A percentile compares a stretch with the other conserved stretches of the same genome.
These are phyloP conservation scores for Agrilus cyanescens DNA, from an alignment of 2,888 invertebrate genomes.

Conservation along the genomic window DNA sequence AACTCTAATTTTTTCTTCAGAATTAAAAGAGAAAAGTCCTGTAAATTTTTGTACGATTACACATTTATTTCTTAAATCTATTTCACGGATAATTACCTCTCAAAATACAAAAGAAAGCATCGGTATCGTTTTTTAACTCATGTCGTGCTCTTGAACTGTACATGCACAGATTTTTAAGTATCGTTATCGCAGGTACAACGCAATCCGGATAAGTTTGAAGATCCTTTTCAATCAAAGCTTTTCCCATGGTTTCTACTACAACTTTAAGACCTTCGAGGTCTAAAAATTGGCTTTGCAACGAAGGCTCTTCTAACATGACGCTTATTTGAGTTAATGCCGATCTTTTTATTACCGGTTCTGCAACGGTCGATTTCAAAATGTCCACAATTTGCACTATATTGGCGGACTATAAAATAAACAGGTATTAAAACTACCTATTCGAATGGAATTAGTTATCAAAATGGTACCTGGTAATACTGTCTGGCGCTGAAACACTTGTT, in stretches of 20 bases:
- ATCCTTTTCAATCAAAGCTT: conserved; percentile 35
- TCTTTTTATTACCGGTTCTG: conserved; percentile 55
- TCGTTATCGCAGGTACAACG: conserved; percentile 36
- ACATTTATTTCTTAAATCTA: conserved; percentile 1
- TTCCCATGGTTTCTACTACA: conserved; percentile 37
- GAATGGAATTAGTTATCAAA: no score
- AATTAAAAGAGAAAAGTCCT: conserved; percentile 43
- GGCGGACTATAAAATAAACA: no score
- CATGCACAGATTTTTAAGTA: conserved; percentile 39
- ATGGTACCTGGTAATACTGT: conserved; percentile 36
- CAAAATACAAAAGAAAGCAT: conserved; percentile 36
- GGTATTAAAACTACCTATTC: no score
- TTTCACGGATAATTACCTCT: conserved; percentile 30
- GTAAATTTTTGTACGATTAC: conserved; percentile 16
- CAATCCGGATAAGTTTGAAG: conserved; percentile 41
- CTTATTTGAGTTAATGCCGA: conserved; percentile 56
- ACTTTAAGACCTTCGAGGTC: conserved; percentile 44
- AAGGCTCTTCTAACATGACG: conserved; percentile 51
- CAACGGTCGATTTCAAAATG: conserved; percentile 26
- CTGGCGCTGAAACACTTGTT: conserved; percentile 25
- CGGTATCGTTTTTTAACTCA: conserved; percentile 40
- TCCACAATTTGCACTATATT: conserved; percentile 36
- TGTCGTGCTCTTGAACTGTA: conserved; percentile 45
- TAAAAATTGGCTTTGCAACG: conserved; percentile 48
- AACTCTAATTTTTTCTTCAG: conserved; percentile 39